Conservation (phyloP, 2,797 vertebrate genomes). For the Lacerta bilineata region DNA sequence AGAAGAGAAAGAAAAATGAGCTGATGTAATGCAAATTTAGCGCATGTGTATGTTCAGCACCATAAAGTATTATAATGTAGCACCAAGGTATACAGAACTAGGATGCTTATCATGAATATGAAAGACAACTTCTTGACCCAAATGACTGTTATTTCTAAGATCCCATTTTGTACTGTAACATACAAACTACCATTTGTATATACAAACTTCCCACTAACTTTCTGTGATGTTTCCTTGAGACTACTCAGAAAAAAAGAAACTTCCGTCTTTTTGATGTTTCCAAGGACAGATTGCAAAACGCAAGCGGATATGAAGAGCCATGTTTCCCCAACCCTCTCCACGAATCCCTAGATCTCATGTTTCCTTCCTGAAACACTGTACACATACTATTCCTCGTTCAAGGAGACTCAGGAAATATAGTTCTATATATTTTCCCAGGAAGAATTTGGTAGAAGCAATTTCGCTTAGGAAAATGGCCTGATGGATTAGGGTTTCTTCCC, state of each 20-base stretch:
- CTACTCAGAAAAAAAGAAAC: not conserved
- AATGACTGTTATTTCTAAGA: not conserved
- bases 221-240: not conserved
- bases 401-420: not conserved
- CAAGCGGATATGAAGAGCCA: not conserved
- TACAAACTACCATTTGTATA: not conserved
- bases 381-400: not conserved
- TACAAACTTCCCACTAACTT: not conserved
- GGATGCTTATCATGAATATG: conserved; percentile 16
- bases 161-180: not conserved
- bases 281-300: not conserved
- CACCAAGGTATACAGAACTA: conserved; percentile 7
- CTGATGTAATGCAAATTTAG: conserved; percentile 59
- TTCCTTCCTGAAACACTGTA: not conserved
- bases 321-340: not conserved
- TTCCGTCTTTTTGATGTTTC: not conserved
- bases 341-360: not conserved
- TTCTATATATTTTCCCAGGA: not conserved
- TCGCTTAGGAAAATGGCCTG: not conserved
- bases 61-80: conserved; percentile 51
- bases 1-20: conserved; percentile 65
- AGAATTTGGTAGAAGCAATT: not conserved
- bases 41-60: conserved; percentile 39
- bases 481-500: not conserved
- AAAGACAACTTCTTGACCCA: not conserved